Evolutionary conservation across 2,797 vertebrate species (phyloP), one percentile per base, ranked within the genome.

Genomic region (Galago senegalensis): DNA sequence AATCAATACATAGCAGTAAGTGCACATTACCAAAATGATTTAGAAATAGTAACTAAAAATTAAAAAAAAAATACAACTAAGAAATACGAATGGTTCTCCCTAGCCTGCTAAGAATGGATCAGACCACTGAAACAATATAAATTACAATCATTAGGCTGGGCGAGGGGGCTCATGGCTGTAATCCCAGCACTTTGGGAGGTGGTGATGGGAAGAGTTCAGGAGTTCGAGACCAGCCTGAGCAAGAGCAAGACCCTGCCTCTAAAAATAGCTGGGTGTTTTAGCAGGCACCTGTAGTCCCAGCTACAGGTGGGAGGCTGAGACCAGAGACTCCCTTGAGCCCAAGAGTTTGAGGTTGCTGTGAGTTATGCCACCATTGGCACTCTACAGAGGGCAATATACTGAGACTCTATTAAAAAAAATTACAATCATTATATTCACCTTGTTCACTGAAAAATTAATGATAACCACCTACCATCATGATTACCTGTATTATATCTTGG

Each of bases 381-480:
- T 53, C 14, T 53, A 49, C 49, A 13, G 3, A 53, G 49, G 49
- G 49, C 14, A 53, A 53, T 14, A 53, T 53, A 53, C 0, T 53
- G 49, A 53, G 14, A 53, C 14, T 53, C 49, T 53, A 14, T 53
- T 14, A 53, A 53, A 53, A 53, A 53, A 61, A 75, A 46, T 75
- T 46, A 34, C 29, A 83, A 72, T 73, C 75, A 75, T 21, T 7
- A 0, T 65, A 73, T 14, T 81, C 37, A 11, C 49, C 21, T 53
- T 53, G 3, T 91, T 87, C 60, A 79, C 72, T 85, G 49, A 91
- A 43, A 81, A 80, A 94, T 76, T 65, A 79, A 83, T 40, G 23
- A 79, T 81, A 80, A 58, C 46, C n/a, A 84, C 70, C 84, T 31
- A 43, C 46, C 34, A 89, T 63, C 29, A 43, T 61, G 49, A 89